phyloP scores from a whole-genome alignment of 2,888 invertebrate species.

The Parasteatoda lunata region DNA sequence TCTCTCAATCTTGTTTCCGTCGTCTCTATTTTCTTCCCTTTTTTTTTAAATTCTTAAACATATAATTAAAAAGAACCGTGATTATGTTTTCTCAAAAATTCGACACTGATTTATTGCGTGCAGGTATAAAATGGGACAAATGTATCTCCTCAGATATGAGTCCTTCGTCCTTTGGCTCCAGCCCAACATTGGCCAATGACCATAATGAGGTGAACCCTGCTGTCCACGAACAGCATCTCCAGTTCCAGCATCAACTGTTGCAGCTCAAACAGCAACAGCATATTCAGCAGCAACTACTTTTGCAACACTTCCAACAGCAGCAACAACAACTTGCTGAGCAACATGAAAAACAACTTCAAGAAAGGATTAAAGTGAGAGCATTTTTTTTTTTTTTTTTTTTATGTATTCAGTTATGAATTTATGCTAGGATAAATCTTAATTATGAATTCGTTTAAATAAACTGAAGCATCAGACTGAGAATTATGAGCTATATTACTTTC shows the following conservation, averaged over 20 bases:
- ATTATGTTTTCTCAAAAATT: neutral
- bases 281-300: slow-evolving; percentile 90
- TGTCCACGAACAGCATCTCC: slow-evolving; percentile 68
- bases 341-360: slow-evolving; percentile 91
- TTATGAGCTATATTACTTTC: too few relatives aligned
- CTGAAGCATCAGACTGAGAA: too few relatives aligned
- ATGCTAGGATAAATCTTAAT: too few relatives aligned
- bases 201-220: slow-evolving; percentile 32
- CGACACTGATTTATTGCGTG: slow-evolving; percentile 15
- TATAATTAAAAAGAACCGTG: neutral
- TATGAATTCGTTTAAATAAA: too few relatives aligned
- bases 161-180: slow-evolving; percentile 56
- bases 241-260: slow-evolving; percentile 71
- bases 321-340: slow-evolving; percentile 91
- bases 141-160: slow-evolving; percentile 59
- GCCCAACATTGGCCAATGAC: slow-evolving; percentile 46
- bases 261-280: slow-evolving; percentile 96
- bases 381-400: neutral
- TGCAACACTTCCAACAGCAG: slow-evolving; percentile 93
- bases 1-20: too few relatives aligned
- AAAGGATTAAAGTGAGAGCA: slow-evolving; percentile 85
- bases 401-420: too few relatives aligned
- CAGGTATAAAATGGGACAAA: slow-evolving; percentile 59
- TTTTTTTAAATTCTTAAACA: too few relatives aligned
- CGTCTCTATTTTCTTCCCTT: too few relatives aligned